Conservation (phyloP, 2,888 invertebrate genomes). For the Eupithecia abbreviata region DNA sequence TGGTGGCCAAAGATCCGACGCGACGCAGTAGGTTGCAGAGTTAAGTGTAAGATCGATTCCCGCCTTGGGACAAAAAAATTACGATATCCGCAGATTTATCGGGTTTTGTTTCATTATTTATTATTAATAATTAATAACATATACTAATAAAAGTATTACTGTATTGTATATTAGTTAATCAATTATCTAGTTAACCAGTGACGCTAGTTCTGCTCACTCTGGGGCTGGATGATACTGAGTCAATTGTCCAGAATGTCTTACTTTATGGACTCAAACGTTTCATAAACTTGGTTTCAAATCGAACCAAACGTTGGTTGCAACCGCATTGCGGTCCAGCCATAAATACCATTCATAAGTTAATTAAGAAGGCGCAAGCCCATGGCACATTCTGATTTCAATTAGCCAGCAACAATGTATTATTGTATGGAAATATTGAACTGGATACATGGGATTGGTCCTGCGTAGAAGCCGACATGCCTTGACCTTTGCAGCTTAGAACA, state of each 20-base stretch:
- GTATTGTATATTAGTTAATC: not conserved
- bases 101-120: no score
- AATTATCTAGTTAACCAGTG: not conserved
- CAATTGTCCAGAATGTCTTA: not conserved
- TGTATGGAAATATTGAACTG: constrained; percentile 79
- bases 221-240: not conserved
- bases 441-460: constrained; percentile 66
- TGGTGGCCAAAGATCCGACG: no score
- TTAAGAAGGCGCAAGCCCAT: constrained; percentile 44
- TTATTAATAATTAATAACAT: not conserved
- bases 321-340: constrained; percentile 8
- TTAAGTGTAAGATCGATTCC: no score
- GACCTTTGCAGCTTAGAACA: constrained; percentile 63
- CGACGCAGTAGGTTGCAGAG: no score
- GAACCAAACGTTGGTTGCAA: not conserved
- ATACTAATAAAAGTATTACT: not conserved
- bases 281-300: not conserved
- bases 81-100: no score
- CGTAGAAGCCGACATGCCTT: constrained; percentile 59
- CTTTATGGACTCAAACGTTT: not conserved
- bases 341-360: constrained; percentile 45
- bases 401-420: constrained; percentile 75
- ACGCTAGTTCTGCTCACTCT: not conserved
- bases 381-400: constrained; percentile 68
- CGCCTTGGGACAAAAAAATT: no score